Base-by-base conservation (phyloP, 2,797 vertebrate genomes). In the Petrocephalus sullivani region DNA sequence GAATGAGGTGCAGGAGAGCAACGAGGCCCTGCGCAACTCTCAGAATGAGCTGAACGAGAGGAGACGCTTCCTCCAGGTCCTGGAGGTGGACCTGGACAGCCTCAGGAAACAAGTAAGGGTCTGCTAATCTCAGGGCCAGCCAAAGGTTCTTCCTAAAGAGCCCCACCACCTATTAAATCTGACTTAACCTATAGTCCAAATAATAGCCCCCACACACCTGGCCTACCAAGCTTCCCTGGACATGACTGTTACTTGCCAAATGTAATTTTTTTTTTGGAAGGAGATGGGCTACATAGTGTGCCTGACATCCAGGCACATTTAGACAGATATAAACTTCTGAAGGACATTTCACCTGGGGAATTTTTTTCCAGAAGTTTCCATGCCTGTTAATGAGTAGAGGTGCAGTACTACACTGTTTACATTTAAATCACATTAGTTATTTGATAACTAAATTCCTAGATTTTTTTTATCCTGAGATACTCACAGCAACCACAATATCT, bases 1-100 rank as follows among this genome's bases (percentile, higher is more conserved):
- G 92, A 94, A 93, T 0, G 95, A 96, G 92, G 95, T 96, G 41
- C 95, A 95, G 91, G 95, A 95, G 90, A 95, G 90, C 91, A 96
- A 95, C 0, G 96, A 96, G 88, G 95, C 94, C 9, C 88, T 96
- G 89, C 94, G 95, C 4, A 91, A 90, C 51, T 93, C 96, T 90
- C 95, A 96, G 61, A 92, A 90, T 1, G 96, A 96, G 89, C 94
- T 96, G 60, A 92, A 88, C 1, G 96, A 96, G 91, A 94, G 95
- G 84, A 91, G 94, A 0, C 96, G 95, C 85, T 95, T 95, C 93
- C 93, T 96, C 91, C 96, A 96, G 92, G 93, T 93, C 41, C 92
- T 96, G 88, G 96, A 96, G 92, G 94, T 96, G 0, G 95, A 96
- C 89, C 93, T 96, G 6, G 95, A 96, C 87, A 96, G 90, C 85